A percentile compares a stretch with the other conserved stretches of the same genome.
Conservation (phyloP, 2,888 invertebrate genomes). For the Stomorhina lunata region DNA sequence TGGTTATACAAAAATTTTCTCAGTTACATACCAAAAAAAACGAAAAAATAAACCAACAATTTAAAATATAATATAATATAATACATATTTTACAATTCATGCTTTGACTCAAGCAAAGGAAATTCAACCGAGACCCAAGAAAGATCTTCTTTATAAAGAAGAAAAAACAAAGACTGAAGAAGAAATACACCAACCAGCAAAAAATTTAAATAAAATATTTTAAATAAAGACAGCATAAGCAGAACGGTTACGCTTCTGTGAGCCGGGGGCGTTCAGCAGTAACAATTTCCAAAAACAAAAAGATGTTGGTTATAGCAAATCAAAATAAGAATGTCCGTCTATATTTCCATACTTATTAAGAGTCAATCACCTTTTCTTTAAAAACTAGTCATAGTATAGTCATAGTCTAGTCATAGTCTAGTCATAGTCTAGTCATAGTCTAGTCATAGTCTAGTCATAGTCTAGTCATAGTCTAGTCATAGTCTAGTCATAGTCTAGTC, state of each 20-base stretch:
- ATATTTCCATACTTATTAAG: neutral
- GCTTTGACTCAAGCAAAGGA: neutral
- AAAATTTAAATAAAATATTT: slow-evolving; percentile 43
- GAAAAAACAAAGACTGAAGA: neutral
- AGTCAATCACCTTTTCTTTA: too few relatives aligned
- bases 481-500: too few relatives aligned
- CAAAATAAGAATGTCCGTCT: neutral
- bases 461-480: too few relatives aligned
- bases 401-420: too few relatives aligned
- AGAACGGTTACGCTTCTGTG: slow-evolving; percentile 63
- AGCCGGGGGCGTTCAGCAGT: slow-evolving; percentile 37
- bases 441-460: too few relatives aligned
- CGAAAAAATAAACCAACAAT: neutral
- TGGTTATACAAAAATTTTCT: slow-evolving; percentile 26
- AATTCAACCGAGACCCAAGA: slow-evolving; percentile 28
- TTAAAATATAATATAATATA: neutral
- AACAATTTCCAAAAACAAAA: neutral
- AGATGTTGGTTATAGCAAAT: neutral
- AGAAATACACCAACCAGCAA: neutral
- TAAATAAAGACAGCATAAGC: slow-evolving; percentile 50
- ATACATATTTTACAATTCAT: slow-evolving; percentile 27
- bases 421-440: too few relatives aligned
- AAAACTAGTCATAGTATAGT: too few relatives aligned
- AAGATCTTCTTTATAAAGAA: neutral
- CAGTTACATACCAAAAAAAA: slow-evolving; percentile 45